Evolutionary conservation across 2,888 invertebrate species (phyloP), one percentile per base, ranked within the genome.

Genomic region (Lamproptera curius): DNA sequence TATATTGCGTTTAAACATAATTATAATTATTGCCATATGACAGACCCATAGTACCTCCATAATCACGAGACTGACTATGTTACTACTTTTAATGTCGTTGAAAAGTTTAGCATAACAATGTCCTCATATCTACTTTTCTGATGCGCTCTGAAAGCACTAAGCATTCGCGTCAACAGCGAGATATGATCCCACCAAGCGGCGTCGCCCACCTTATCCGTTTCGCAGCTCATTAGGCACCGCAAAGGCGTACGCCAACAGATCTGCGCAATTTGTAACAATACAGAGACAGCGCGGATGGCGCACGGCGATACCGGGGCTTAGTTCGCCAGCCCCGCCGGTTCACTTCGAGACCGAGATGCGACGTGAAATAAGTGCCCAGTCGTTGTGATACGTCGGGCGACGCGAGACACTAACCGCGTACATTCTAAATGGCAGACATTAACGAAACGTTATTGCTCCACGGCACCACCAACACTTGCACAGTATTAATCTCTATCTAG

Each of bases 141-240:
- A n/a, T n/a, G n/a, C n/a, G n/a, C n/a, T n/a, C n/a, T n/a, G n/a
- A n/a, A n/a, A n/a, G n/a, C n/a, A n/a, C n/a, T n/a, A n/a, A n/a
- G n/a, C n/a, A n/a, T n/a, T n/a, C n/a, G n/a, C n/a, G n/a, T n/a
- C n/a, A n/a, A n/a, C n/a, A n/a, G n/a, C n/a, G n/a, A 71, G 68
- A 72, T 71, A 69, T 74, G 77, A 83, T 82, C 74, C 74, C 73
- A 76, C 73, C 73, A 73, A 66, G 73, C 74, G 64, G 64, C 70
- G 73, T 70, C 69, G 72, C 70, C 61, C 73, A 76, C 78, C 88
- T 88, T 89, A 90, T 90, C 90, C 88, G 70, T 76, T 90, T 90
- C 85, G 89, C 88, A 81, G 84, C 81, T 87, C 88, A 88, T 88
- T 88, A 87, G 80, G 75, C 75, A 67, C 63, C 76, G 69, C 75